Evolutionary conservation across 2,797 vertebrate genomes (phyloP).

Genomic region (Neomorphus geoffroyi): DNA sequence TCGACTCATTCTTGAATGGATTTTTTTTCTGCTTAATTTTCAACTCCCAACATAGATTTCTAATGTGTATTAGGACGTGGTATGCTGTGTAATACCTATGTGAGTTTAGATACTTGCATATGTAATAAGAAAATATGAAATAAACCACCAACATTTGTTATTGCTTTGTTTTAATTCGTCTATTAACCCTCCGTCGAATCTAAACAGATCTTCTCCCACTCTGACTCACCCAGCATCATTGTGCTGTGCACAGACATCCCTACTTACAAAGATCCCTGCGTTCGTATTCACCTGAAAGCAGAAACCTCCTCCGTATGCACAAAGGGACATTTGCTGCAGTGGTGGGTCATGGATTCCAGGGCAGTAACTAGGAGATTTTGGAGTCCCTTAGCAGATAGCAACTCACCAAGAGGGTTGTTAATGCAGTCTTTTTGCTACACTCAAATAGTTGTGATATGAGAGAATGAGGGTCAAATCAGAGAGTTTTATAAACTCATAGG

Average conservation of each 20-base stretch:
- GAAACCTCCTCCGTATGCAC: not conserved
- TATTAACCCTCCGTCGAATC: slow-evolving; percentile 11
- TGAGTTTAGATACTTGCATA: not conserved
- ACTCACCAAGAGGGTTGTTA: not conserved
- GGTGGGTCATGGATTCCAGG: not conserved
- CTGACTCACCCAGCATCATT: not conserved
- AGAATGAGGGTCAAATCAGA: not conserved
- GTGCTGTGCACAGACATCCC: not conserved
- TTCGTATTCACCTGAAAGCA: not conserved
- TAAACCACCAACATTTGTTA: slow-evolving; percentile 25
- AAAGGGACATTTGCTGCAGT: rapidly evolving
- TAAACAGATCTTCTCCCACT: not conserved
- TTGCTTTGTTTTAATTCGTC: slow-evolving; percentile 39
- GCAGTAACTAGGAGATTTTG: not conserved
- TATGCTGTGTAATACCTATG: not conserved
- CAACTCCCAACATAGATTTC: not conserved
- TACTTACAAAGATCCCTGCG: not conserved
- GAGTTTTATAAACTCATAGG: not conserved
- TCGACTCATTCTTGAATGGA: slow-evolving; percentile 48
- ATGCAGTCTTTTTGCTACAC: not conserved
- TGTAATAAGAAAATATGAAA: slow-evolving; percentile 34
- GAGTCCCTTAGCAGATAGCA: not conserved
- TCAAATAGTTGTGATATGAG: not conserved
- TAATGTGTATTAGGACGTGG: not conserved
- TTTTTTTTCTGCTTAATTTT: slow-evolving; percentile 29